Conservation (phyloP, 1,140 invertebrate genomes). For the Physella acuta region DNA sequence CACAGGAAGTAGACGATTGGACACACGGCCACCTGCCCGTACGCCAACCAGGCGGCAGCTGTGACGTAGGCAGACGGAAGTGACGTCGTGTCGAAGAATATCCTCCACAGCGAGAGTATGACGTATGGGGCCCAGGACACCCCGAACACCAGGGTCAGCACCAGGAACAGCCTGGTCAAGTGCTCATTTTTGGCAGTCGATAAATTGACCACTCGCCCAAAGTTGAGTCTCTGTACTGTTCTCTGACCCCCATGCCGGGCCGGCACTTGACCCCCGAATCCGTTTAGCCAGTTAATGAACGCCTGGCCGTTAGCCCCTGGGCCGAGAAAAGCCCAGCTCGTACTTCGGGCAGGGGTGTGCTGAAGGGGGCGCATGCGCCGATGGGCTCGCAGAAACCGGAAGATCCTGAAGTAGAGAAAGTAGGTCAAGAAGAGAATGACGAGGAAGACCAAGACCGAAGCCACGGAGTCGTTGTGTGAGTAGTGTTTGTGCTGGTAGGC, state of each 20-base stretch:
- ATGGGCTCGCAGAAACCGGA: conserved; percentile 47
- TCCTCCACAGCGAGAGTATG: conserved; percentile 40
- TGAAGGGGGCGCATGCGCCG: conserved; percentile 48
- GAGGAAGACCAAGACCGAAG: conserved; percentile 46
- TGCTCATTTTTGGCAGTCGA: conserved; percentile 45
- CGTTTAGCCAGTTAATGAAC: conserved; percentile 50
- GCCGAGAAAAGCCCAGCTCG: conserved; percentile 52
- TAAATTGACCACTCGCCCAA: conserved; percentile 43
- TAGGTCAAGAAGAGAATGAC: conserved; percentile 41
- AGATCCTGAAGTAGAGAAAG: conserved; percentile 49
- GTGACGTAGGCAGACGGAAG: conserved; percentile 35
- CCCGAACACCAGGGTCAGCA: conserved; percentile 37
- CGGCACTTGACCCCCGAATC: conserved; percentile 34
- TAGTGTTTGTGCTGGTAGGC: conserved; percentile 46
- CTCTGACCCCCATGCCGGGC: conserved; percentile 23
- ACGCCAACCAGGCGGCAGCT: conserved; percentile 41
- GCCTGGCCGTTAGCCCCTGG: conserved; percentile 49
- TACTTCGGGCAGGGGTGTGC: conserved; percentile 43
- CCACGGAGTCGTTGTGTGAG: conserved; percentile 47
- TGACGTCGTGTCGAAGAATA: conserved; percentile 31
- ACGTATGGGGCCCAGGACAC: conserved; percentile 44
- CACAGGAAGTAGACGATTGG: conserved; percentile 40
- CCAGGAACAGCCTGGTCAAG: conserved; percentile 44
- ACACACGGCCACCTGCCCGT: conserved; percentile 44
- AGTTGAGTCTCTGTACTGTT: conserved; percentile 28